phyloP scores from a whole-genome alignment of 2,797 vertebrate genomes.

The Paratrypauchen microcephalus region DNA sequence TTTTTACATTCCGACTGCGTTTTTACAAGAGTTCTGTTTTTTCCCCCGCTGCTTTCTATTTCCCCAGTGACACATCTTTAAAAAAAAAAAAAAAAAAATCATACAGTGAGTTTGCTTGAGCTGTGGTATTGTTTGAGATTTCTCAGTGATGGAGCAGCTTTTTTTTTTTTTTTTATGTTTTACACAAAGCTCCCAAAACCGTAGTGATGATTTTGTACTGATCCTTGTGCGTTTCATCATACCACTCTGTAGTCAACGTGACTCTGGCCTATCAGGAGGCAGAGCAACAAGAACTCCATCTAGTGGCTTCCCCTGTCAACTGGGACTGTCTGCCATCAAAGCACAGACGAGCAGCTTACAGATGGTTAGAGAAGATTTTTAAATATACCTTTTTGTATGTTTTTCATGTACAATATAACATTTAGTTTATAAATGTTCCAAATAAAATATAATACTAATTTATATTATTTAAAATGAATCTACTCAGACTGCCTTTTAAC shows the following conservation, averaged over 20 bases:
- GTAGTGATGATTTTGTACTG: constrained; percentile 12
- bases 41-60: constrained; percentile 30
- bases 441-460: too few relatives aligned
- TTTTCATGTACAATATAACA: not conserved
- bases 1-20: constrained; percentile 52
- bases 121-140: constrained; percentile 34
- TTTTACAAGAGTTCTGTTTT: constrained; percentile 55
- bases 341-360: not conserved
- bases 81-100: constrained; percentile 17
- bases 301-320: constrained; percentile 60
- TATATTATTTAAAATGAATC: too few relatives aligned
- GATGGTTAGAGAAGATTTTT: not conserved
- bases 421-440: not conserved
- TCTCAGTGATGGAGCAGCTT: constrained; percentile 26
- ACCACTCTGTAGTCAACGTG: constrained; percentile 23
- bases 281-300: constrained; percentile 68
- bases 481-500: too few relatives aligned
- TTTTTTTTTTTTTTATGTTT: constrained; percentile 32
- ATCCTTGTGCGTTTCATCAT: constrained; percentile 38
- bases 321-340: constrained; percentile 6
- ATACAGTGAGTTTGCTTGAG: constrained; percentile 47
- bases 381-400: not conserved
- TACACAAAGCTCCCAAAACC: constrained; percentile 18
- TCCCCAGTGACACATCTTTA: constrained; percentile 44
- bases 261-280: constrained; percentile 30